phyloP scores from a whole-genome alignment of 37 sponge, comb jelly and placozoan species.

The Bolinopsis microptera region DNA sequence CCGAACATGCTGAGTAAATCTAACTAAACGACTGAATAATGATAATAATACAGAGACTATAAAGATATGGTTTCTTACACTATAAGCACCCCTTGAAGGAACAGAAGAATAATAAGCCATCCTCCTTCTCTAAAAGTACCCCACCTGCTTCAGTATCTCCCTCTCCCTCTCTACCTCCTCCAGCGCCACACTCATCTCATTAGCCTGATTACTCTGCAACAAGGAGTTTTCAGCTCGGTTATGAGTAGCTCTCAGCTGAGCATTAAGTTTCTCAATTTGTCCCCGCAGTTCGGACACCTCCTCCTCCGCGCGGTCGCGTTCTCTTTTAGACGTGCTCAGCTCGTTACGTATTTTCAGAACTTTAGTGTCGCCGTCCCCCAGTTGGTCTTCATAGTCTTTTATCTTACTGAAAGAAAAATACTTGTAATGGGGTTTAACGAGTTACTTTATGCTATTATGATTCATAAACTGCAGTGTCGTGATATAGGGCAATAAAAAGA shows the following conservation, averaged over 20 bases:
- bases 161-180: constrained; percentile 52
- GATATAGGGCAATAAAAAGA: not conserved
- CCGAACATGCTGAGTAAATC: no score
- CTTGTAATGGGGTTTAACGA: no score
- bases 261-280: not conserved
- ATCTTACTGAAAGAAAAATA: constrained; percentile 26
- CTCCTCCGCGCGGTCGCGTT: not conserved
- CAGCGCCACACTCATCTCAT: constrained; percentile 23
- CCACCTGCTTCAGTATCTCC: constrained; percentile 53
- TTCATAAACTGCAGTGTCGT: not conserved
- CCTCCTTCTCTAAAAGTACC: no score
- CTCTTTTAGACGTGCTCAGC: not conserved
- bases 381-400: constrained; percentile 41
- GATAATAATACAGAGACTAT: not conserved
- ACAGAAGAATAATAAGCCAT: no score
- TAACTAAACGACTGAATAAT: no score
- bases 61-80: no score
- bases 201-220: constrained; percentile 46
- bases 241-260: not conserved
- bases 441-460: no score
- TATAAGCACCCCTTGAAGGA: no score
- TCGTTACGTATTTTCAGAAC: constrained; percentile 1
- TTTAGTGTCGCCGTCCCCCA: not conserved
- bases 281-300: constrained; percentile 5
- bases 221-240: constrained; percentile 1